Percentiles rank a stretch among this genome's conserved stretches.
phyloP scores from a whole-genome alignment of 2,113 vertebrate genomes.

The Eublepharis macularius region DNA sequence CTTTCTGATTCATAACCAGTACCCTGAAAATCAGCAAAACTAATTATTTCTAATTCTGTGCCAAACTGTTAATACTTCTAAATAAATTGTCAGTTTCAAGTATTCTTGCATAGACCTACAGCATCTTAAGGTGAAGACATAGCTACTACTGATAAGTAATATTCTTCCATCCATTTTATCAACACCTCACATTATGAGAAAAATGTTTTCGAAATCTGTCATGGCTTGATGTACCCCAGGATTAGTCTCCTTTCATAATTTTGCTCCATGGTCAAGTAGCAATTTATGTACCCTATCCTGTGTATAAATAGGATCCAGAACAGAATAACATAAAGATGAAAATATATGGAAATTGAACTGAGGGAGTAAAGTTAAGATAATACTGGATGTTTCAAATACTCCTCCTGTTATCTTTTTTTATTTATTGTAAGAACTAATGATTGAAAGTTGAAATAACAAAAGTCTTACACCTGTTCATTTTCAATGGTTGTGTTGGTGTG shows the following conservation, averaged over 20 bases:
- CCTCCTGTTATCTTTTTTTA: no score
- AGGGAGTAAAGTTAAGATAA: not conserved
- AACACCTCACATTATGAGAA: slow-evolving; percentile 27
- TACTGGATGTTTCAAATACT: not conserved
- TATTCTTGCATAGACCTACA: slow-evolving; percentile 26
- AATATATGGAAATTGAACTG: not conserved
- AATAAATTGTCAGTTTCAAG: slow-evolving; percentile 15
- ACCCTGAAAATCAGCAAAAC: not conserved
- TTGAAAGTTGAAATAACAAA: not conserved
- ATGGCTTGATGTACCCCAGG: slow-evolving; percentile 27
- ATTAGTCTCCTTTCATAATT: slow-evolving; percentile 43
- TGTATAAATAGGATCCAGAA: slow-evolving; percentile 42
- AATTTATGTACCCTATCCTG: slow-evolving; percentile 13
- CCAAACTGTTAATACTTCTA: not conserved
- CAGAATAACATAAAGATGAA: slow-evolving; percentile 36
- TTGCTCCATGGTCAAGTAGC: slow-evolving; percentile 42
- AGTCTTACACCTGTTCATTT: not conserved
- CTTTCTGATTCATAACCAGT: not conserved
- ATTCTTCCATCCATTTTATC: slow-evolving; percentile 35
- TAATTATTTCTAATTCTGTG: slow-evolving; percentile 17
- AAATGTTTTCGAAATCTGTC: slow-evolving; percentile 34
- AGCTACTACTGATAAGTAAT: slow-evolving; percentile 2
- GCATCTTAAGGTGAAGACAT: slow-evolving; percentile 37
- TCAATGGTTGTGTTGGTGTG: not conserved
- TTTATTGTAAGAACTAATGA: not conserved